Conservation (phyloP, 2,797 vertebrate genomes). For the Mus minutoides region DNA sequence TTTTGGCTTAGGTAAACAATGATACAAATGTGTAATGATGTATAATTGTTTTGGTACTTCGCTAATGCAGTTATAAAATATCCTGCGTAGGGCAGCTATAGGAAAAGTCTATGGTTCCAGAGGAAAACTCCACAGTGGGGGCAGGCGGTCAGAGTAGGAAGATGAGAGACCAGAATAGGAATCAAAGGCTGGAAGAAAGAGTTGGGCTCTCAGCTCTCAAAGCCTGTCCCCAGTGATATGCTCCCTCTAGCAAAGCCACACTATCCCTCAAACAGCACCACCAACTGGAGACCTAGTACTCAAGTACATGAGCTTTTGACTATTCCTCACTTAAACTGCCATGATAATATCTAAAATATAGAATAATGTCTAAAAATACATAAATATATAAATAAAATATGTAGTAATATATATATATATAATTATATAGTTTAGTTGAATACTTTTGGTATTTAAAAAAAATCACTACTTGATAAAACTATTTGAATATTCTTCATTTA, state of each 20-base stretch:
- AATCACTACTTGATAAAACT: neutral
- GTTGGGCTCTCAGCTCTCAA: neutral
- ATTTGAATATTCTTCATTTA: too few relatives aligned
- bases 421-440: neutral
- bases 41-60: neutral
- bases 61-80: neutral
- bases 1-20: neutral
- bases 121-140: neutral
- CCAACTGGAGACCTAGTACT: neutral
- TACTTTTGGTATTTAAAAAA: neutral
- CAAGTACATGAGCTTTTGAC: neutral
- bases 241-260: neutral
- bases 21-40: neutral
- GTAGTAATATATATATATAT: neutral
- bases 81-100: too few relatives aligned
- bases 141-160: neutral
- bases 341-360: neutral
- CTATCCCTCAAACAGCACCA: neutral
- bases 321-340: neutral
- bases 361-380: neutral
- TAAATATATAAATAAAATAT: neutral
- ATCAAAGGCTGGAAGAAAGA: neutral
- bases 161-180: neutral
- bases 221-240: neutral
- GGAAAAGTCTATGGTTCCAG: neutral